Evolutionary conservation across 2,113 vertebrate species (phyloP), one percentile per base, ranked within the genome.

Genomic region (Pampusana beccarii): DNA sequence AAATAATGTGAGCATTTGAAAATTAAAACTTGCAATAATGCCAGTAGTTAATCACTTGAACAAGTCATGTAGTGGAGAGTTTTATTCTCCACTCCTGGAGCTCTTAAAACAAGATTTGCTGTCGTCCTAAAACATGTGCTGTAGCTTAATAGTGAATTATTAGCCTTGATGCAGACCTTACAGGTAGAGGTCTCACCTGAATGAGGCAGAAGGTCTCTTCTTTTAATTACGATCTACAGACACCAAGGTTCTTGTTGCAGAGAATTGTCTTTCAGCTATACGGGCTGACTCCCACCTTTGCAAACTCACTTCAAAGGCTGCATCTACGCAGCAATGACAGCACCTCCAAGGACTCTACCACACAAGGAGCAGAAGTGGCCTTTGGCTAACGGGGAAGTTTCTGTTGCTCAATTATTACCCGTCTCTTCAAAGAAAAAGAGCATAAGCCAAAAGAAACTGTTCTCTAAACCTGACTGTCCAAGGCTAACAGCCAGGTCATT

Each of bases 121-220:
- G 57, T 86, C 48, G 15, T 53, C 46, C 61, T 86, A 73, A 92
- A 94, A 86, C 36, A 84, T 11, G 57, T 86, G 48, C 77, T 93
- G 60, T 53, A 69, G 15, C 57, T 85, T 75, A 79, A 65, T 48
- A 74, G 48, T 92, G 94, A 95, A 86, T 94, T 93, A 94, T 94
- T 92, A 94, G 65, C 77, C 61, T 81, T 71, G 70, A 72, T 89
- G 80, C 69, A 96, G 93, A 90, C 53, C 57, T 94, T 94, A 93
- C 16, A 4, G 81, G 73, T 93, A 90, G 73, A 84, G 77, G n/a
- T 91, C 80, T 94, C 1, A 0, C 70, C 83, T 80, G 86, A 95
- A 89, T 17, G 86, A 94, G 46, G 86, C 72, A 89, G 92, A 93
- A 96, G 88, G 93, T 89, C 86, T 86, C 46, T 88, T 79, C n/a